phyloP scores from a whole-genome alignment of 2,888 invertebrate species.

The Athetis lepigone region DNA sequence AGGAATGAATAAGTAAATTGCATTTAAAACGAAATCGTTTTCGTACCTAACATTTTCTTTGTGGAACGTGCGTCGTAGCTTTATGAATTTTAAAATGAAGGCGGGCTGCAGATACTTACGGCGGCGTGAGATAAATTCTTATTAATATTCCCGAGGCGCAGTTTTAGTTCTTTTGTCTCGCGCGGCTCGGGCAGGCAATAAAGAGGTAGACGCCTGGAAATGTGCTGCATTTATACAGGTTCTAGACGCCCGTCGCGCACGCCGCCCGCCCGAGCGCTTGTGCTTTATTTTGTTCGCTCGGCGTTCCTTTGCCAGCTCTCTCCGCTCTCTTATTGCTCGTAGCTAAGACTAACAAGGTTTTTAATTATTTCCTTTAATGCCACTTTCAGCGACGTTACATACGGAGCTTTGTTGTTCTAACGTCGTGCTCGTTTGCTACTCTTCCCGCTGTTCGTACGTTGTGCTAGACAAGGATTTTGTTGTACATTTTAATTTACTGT shows the following conservation, averaged over 20 bases:
- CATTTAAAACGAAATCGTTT: constrained; percentile 73
- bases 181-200: constrained; percentile 80
- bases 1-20: constrained; percentile 77
- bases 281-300: constrained; percentile 84
- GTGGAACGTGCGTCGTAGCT: constrained; percentile 60
- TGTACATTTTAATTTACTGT: constrained; percentile 43
- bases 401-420: constrained; percentile 71
- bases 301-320: constrained; percentile 83
- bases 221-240: constrained; percentile 87
- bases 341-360: constrained; percentile 87
- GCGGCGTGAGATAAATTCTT: constrained; percentile 80
- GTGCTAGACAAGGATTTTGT: constrained; percentile 39
- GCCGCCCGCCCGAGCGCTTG: constrained; percentile 65
- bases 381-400: constrained; percentile 80
- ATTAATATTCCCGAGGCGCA: constrained; percentile 83
- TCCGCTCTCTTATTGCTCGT: constrained; percentile 85
- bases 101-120: constrained; percentile 68
- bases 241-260: constrained; percentile 72
- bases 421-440: constrained; percentile 46
- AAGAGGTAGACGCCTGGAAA: constrained; percentile 86
- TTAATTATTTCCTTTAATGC: constrained; percentile 90
- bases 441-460: constrained; percentile 39
- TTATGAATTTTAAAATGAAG: constrained; percentile 75
- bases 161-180: constrained; percentile 86
- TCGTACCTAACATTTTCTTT: constrained; percentile 63